Conservation (phyloP, 2,113 vertebrate genomes). For the Atrichornis clamosus region DNA sequence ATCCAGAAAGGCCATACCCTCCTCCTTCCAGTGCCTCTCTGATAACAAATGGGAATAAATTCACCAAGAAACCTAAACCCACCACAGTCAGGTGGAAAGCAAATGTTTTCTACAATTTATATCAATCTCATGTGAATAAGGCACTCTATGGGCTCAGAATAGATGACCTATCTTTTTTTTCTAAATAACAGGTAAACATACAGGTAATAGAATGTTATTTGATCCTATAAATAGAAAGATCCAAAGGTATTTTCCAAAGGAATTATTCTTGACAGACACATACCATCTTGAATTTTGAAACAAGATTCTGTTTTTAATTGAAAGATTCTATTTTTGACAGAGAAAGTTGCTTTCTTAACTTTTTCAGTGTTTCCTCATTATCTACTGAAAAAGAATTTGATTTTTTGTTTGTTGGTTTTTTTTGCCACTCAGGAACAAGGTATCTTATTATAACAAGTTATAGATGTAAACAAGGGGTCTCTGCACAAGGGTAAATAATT, state of each 20-base stretch:
- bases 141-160: background rate
- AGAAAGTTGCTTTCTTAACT: background rate
- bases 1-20: no score
- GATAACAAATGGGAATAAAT: no score
- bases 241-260: constrained; percentile 6
- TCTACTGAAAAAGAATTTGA: background rate
- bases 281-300: constrained; percentile 21
- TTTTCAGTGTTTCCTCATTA: background rate
- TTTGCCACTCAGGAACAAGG: background rate
- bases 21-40: no score
- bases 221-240: background rate
- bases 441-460: background rate
- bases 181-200: constrained; percentile 1
- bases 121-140: constrained; percentile 35
- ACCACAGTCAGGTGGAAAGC: background rate
- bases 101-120: constrained; percentile 15
- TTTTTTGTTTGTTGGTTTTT: background rate
- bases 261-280: background rate
- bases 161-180: background rate
- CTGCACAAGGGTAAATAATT: background rate
- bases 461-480: background rate
- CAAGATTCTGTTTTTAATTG: background rate
- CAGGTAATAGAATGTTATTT: background rate
- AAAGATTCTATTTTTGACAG: background rate
- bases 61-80: no score